Conservation (phyloP, 2,113 vertebrate species). For the Ciconia stormi region DNA sequence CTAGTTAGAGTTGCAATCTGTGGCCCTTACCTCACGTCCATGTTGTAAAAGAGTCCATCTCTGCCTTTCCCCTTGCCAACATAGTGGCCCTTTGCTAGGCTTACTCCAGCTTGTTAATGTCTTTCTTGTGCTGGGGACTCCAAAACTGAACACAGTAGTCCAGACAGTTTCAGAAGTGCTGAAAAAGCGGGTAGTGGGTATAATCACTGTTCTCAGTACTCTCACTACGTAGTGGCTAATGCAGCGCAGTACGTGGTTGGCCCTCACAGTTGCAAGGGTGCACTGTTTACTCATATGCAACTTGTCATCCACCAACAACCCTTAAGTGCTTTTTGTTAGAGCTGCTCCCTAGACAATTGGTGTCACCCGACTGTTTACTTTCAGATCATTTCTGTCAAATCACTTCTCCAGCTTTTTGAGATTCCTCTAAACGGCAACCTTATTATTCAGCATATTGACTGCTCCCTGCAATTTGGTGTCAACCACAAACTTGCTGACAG, state of each 20-base stretch:
- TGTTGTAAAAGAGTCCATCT: background rate
- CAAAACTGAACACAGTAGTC: background rate
- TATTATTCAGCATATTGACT: background rate
- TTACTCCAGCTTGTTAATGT: background rate
- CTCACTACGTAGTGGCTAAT: accelerated
- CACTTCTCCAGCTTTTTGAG: background rate
- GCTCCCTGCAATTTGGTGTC: background rate
- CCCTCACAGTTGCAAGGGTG: background rate
- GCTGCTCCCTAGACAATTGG: background rate
- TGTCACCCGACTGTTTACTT: background rate
- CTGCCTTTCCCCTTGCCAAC: background rate
- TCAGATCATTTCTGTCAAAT: background rate
- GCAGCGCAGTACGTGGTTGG: accelerated
- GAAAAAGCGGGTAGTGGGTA: background rate
- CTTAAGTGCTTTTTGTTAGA: background rate
- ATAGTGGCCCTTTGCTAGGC: background rate
- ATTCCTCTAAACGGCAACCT: background rate
- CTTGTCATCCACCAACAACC: background rate
- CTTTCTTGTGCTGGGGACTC: background rate
- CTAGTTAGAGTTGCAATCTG: background rate
- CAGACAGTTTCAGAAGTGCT: background rate
- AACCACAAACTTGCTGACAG: background rate
- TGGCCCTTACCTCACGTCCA: background rate
- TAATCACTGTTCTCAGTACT: background rate
- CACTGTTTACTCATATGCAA: background rate